Evolutionary conservation across 2,888 invertebrate species (phyloP).

Genomic region (Agelastica alni): DNA sequence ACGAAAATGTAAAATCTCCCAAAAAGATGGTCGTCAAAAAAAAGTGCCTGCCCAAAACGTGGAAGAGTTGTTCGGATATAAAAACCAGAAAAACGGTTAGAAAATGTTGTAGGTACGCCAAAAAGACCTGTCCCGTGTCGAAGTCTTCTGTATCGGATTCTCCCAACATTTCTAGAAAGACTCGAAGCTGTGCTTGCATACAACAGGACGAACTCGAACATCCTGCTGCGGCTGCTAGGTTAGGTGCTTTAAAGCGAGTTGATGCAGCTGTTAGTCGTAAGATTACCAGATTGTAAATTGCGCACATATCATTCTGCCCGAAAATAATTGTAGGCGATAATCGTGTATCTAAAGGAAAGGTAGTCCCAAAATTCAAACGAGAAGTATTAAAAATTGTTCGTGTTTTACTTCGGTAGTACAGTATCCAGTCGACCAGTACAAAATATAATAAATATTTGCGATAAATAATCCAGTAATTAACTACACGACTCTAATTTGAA

Average conservation of each 20-base stretch:
- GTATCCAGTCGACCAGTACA: no score
- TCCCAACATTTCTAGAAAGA: slow-evolving; percentile 44
- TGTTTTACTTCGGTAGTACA: no score
- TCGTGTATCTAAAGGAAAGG: no score
- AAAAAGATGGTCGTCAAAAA: slow-evolving; percentile 48
- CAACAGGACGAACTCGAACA: slow-evolving; percentile 35
- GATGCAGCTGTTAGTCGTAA: slow-evolving; percentile 50
- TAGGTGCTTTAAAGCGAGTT: slow-evolving; percentile 46
- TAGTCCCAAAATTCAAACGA: no score
- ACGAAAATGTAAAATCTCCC: slow-evolving; percentile 41
- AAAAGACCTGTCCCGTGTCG: slow-evolving; percentile 53
- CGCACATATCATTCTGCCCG: slow-evolving; percentile 36
- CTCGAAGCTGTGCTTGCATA: slow-evolving; percentile 52
- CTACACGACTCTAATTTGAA: no score
- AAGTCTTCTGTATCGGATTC: slow-evolving; percentile 44
- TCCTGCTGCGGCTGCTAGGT: slow-evolving; percentile 45
- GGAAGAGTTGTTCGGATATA: slow-evolving; percentile 56
- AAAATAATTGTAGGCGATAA: no score
- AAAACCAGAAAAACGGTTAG: slow-evolving; percentile 48
- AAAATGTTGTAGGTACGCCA: slow-evolving; percentile 55
- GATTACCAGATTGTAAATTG: slow-evolving; percentile 47
- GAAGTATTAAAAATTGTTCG: no score
- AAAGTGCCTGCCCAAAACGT: slow-evolving; percentile 50
- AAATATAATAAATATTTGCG: no score
- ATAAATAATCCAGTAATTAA: no score